Conservation (phyloP, 2,797 vertebrate species). For the Anguilla obscura region DNA sequence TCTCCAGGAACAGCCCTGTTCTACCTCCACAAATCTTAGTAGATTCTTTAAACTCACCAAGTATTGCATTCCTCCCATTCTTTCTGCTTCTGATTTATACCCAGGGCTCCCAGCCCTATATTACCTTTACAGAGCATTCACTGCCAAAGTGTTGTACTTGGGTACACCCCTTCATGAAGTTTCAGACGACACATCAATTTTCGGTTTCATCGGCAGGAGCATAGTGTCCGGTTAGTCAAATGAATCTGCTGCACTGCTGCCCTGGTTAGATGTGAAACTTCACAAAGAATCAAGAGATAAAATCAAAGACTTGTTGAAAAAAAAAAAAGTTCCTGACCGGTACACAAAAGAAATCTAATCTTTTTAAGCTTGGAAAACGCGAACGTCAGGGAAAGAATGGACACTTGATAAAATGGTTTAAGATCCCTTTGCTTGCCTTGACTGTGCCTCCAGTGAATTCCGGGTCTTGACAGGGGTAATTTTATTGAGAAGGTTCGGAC, state of each 20-base stretch:
- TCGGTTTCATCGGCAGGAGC: background rate
- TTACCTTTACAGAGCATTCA: background rate
- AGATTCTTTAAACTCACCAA: background rate
- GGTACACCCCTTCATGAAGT: background rate
- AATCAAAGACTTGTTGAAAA: background rate
- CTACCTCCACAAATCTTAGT: background rate
- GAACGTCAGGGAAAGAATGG: background rate
- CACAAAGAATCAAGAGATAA: background rate
- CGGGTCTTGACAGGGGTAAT: background rate
- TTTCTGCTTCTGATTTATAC: background rate
- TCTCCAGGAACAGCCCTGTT: background rate
- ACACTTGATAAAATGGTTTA: conserved; percentile 23
- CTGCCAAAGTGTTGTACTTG: background rate
- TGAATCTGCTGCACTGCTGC: background rate
- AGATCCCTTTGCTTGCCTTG: conserved; percentile 7
- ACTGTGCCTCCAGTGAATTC: conserved; percentile 16
- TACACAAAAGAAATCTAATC: background rate
- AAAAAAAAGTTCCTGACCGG: background rate
- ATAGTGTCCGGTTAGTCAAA: background rate
- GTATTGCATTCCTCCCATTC: background rate
- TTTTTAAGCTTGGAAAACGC: background rate
- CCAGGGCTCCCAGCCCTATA: background rate
- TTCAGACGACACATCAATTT: background rate
- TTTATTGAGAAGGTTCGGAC: conserved; percentile 24
- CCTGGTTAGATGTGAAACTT: background rate